These are phyloP conservation scores for Pachypanchax playfairii DNA, from an alignment of 2,113 vertebrate genomes.

Conservation along the genomic window DNA sequence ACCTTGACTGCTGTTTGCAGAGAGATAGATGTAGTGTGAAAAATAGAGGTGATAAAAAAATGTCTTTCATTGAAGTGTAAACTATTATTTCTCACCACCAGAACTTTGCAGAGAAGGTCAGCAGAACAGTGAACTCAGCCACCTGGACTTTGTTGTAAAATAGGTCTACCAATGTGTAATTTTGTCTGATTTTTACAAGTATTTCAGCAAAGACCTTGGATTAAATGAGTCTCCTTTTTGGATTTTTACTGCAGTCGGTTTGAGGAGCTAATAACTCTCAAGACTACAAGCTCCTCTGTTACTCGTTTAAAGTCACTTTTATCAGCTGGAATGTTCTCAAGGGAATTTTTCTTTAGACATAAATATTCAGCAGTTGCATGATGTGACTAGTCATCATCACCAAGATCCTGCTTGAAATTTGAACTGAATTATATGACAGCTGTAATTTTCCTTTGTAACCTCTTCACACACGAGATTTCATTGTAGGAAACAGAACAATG, in stretches of 20 bases:
- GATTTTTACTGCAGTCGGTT: constrained; percentile 34
- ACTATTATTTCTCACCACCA: constrained; percentile 37
- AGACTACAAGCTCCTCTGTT: constrained; percentile 28
- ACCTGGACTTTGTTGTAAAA: constrained; percentile 33
- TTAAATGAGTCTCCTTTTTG: constrained; percentile 36
- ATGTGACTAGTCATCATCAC: not conserved
- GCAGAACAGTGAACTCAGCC: constrained; percentile 50
- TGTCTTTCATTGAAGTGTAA: constrained; percentile 62
- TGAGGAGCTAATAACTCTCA: constrained; percentile 18
- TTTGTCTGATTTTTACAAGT: constrained; percentile 48
- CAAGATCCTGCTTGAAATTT: not conserved
- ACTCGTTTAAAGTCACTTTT: not conserved
- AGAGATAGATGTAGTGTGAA: constrained; percentile 38
- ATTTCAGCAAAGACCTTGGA: constrained; percentile 40
- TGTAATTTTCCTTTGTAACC: not conserved
- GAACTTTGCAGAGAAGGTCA: constrained; percentile 47
- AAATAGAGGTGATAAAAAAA: constrained; percentile 54
- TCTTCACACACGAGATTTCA: not conserved
- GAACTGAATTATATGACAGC: not conserved
- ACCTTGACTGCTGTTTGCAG: constrained; percentile 40
- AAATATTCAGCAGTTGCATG: not conserved
- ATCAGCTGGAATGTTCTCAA: not conserved
- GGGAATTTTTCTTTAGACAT: not conserved
- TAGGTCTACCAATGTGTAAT: constrained; percentile 38
- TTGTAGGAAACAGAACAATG: constrained; percentile 16